These are phyloP conservation scores for Neogale vison DNA, from an alignment of 2,113 vertebrate genomes.

Conservation along the genomic window DNA sequence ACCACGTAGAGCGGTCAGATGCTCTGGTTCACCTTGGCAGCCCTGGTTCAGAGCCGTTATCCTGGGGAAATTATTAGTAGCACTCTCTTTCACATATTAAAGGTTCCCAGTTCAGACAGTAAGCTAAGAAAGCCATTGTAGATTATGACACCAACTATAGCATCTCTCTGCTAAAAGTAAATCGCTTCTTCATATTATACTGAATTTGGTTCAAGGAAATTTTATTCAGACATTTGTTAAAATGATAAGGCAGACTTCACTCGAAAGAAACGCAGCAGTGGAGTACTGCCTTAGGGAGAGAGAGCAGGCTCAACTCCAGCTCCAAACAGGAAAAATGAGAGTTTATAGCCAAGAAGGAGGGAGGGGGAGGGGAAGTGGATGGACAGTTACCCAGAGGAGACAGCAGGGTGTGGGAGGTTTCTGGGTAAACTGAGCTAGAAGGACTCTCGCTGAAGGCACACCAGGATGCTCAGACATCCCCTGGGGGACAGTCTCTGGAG, in stretches of 20 bases:
- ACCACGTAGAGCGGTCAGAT: rapidly evolving
- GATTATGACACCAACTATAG: neutral
- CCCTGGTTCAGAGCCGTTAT: too few relatives aligned
- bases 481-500: rapidly evolving
- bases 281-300: neutral
- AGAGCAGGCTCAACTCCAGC: neutral
- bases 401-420: neutral
- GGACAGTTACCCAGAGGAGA: neutral
- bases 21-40: neutral
- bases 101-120: neutral
- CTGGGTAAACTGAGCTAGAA: too few relatives aligned
- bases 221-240: neutral
- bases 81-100: neutral
- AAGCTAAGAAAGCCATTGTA: neutral
- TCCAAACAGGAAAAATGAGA: neutral
- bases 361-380: too few relatives aligned
- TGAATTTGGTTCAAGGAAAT: neutral
- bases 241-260: neutral
- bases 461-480: neutral
- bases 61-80: neutral
- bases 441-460: neutral
- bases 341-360: neutral
- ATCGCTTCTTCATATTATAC: neutral
- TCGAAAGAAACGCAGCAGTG: neutral
- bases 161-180: neutral